Evolutionary conservation across 64 coral and sea anemone species (phyloP).

Genomic region (Stichodactyla helianthus): DNA sequence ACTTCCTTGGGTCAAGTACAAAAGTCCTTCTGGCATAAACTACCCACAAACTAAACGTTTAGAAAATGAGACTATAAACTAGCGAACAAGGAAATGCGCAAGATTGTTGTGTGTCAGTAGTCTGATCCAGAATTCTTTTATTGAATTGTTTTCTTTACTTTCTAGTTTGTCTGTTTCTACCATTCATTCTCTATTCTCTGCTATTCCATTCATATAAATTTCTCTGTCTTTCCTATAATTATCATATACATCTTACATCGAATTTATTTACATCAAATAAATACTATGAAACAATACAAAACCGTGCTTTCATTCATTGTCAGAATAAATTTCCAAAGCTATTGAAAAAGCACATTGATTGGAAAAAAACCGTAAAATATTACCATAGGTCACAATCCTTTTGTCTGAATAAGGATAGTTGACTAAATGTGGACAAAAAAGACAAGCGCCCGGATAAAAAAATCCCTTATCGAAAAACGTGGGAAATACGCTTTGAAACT

Average conservation of each 20-base stretch:
- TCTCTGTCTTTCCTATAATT: neutral
- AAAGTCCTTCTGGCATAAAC: neutral
- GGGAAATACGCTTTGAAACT: neutral
- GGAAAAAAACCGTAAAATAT: neutral
- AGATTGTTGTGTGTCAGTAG: neutral
- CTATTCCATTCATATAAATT: neutral
- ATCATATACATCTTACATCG: neutral
- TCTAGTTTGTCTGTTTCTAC: neutral
- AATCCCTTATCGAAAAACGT: neutral
- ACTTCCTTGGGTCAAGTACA: neutral
- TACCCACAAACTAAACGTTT: neutral
- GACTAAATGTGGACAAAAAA: neutral
- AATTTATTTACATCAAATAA: slow-evolving; percentile 3
- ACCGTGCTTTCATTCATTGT: neutral
- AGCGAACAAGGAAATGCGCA: neutral
- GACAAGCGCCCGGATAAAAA: neutral
- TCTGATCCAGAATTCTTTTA: neutral
- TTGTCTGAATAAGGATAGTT: neutral
- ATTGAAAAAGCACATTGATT: neutral
- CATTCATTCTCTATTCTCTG: neutral
- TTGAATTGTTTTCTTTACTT: neutral
- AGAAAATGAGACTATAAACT: neutral
- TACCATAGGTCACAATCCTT: neutral
- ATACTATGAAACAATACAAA: slow-evolving; percentile 4
- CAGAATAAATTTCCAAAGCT: neutral